phyloP scores from a whole-genome alignment of 92 coral and sea anemone genomes.

The Metridium senile region DNA sequence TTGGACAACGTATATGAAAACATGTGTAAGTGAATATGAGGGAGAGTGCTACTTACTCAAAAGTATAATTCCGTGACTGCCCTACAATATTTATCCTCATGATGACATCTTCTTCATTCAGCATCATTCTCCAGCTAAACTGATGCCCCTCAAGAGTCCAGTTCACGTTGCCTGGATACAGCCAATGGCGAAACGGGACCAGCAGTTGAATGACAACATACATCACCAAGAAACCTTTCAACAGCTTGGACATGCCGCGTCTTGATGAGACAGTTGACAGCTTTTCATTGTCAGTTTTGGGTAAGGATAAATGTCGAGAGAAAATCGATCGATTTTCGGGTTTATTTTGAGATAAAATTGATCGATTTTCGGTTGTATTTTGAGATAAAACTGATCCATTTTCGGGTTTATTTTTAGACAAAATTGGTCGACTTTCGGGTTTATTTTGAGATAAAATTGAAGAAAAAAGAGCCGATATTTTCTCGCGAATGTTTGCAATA shows the following conservation, averaged over 20 bases:
- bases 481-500: neutral
- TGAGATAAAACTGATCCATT: no score
- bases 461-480: neutral
- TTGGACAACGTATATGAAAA: no score
- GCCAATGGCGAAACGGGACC: constrained; percentile 70
- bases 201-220: constrained; percentile 51
- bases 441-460: neutral
- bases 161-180: constrained; percentile 74
- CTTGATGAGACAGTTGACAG: neutral
- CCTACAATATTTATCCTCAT: constrained; percentile 36
- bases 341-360: neutral
- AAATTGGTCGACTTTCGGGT: no score
- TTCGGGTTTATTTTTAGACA: no score
- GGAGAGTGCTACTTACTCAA: constrained; percentile 61
- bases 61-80: constrained; percentile 21
- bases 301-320: no score
- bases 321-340: no score
- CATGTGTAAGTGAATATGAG: no score
- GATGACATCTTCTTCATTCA: constrained; percentile 58
- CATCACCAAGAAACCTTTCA: constrained; percentile 31
- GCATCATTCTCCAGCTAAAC: constrained; percentile 73
- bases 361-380: no score
- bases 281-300: neutral
- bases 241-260: constrained; percentile 28
- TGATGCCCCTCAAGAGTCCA: constrained; percentile 73